phyloP scores from a whole-genome alignment of 2,797 vertebrate species.

The Sebastes kiyomatsui region DNA sequence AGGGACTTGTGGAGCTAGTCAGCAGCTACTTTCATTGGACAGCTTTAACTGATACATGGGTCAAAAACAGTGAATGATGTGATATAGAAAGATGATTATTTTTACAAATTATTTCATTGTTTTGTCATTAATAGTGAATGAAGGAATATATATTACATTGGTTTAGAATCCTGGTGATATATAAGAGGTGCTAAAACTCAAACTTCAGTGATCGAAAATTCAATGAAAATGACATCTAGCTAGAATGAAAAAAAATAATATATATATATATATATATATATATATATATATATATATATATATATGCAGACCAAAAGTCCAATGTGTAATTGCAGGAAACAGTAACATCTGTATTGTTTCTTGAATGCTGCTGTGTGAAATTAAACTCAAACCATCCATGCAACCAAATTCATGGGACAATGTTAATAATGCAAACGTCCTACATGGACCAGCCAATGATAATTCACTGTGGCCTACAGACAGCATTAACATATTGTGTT shows the following conservation, averaged over 20 bases:
- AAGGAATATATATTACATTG: background rate
- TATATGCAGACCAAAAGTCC: background rate
- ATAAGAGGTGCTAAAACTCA: no score
- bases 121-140: background rate
- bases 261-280: no score
- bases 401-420: background rate
- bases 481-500: background rate
- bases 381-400: background rate
- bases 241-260: no score
- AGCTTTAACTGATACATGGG: background rate
- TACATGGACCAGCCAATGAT: background rate
- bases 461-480: background rate
- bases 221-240: no score
- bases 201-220: no score
- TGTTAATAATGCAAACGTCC: background rate
- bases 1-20: no score
- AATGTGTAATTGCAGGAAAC: background rate
- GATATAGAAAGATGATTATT: no score
- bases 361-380: background rate
- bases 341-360: background rate
- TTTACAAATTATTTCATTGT: no score
- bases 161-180: no score
- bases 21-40: no score
- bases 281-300: no score
- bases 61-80: background rate